phyloP scores from a whole-genome alignment of 1,140 invertebrate genomes.

The Euwallacea similis region DNA sequence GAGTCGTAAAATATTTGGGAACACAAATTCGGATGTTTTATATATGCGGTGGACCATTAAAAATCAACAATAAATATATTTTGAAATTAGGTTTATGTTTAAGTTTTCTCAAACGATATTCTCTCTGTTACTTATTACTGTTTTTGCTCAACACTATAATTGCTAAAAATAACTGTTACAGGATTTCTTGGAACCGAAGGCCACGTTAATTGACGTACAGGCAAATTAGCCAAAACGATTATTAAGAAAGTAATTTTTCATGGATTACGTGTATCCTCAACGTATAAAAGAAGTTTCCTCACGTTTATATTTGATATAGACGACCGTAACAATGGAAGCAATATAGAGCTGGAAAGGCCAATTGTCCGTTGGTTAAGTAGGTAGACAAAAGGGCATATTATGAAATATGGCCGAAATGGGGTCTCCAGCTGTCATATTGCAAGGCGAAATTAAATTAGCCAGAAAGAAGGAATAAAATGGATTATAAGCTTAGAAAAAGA shows the following conservation, averaged over 20 bases:
- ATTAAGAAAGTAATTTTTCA: not conserved
- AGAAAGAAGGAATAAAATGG: conserved; percentile 7
- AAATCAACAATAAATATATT: conserved; percentile 29
- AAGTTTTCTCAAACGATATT: not conserved
- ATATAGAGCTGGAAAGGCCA: conserved; percentile 46
- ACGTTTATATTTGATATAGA: conserved; percentile 46
- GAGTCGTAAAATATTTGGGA: conserved; percentile 21
- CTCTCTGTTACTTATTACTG: conserved; percentile 3
- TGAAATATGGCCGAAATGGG: conserved; percentile 38
- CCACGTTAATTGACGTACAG: not conserved
- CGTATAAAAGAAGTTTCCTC: conserved; percentile 47
- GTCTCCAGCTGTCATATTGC: conserved; percentile 29
- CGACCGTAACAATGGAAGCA: conserved; percentile 48
- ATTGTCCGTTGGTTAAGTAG: conserved; percentile 46
- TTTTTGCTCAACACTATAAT: conserved; percentile 1
- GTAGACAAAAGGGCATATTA: conserved; percentile 43
- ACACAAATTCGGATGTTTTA: conserved; percentile 24
- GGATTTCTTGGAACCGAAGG: conserved; percentile 1
- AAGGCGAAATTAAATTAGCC: conserved; percentile 28
- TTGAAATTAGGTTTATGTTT: conserved; percentile 27
- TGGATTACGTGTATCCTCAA: not conserved
- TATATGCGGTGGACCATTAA: conserved; percentile 20
- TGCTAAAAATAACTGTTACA: conserved; percentile 21
- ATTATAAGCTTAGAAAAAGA: not conserved
- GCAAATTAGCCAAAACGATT: not conserved